These are phyloP conservation scores for Cataglyphis altisquamis DNA, from an alignment of 2,888 invertebrate genomes.

Conservation along the genomic window DNA sequence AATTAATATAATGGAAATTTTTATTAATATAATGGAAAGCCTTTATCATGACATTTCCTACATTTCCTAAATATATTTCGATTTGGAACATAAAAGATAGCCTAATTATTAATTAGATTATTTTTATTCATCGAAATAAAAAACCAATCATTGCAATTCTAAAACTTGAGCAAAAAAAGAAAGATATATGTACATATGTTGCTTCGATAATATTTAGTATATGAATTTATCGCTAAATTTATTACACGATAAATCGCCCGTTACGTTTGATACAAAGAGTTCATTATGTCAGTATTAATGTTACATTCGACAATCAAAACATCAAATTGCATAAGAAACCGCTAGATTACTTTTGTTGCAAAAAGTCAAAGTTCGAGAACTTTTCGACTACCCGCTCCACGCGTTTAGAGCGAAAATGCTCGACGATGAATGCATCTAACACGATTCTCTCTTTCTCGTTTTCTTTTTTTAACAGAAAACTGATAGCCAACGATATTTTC, in stretches of 20 bases:
- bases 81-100: background rate
- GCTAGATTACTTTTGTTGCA: slow-evolving; percentile 56
- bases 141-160: background rate
- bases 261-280: slow-evolving; percentile 14
- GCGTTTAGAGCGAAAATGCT: slow-evolving; percentile 7
- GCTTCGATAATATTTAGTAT: slow-evolving; percentile 1
- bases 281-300: slow-evolving; percentile 55
- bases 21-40: background rate
- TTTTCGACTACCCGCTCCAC: slow-evolving; percentile 24
- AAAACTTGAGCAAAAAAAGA: background rate
- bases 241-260: slow-evolving; percentile 26
- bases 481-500: slow-evolving; percentile 57
- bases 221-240: slow-evolving; percentile 53
- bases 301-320: slow-evolving; percentile 13
- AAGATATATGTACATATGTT: slow-evolving; percentile 4
- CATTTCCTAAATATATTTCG: background rate
- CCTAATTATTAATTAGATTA: background rate
- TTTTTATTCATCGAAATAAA: background rate
- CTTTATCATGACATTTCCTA: background rate
- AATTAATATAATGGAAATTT: background rate
- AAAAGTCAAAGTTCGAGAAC: slow-evolving; percentile 76
- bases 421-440: slow-evolving; percentile 46
- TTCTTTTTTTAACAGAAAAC: slow-evolving; percentile 33
- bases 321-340: slow-evolving; percentile 56
- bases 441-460: slow-evolving; percentile 1